These are phyloP conservation scores for Trachymyrmex septentrionalis DNA, from an alignment of 1,140 invertebrate genomes.

Conservation along the genomic window DNA sequence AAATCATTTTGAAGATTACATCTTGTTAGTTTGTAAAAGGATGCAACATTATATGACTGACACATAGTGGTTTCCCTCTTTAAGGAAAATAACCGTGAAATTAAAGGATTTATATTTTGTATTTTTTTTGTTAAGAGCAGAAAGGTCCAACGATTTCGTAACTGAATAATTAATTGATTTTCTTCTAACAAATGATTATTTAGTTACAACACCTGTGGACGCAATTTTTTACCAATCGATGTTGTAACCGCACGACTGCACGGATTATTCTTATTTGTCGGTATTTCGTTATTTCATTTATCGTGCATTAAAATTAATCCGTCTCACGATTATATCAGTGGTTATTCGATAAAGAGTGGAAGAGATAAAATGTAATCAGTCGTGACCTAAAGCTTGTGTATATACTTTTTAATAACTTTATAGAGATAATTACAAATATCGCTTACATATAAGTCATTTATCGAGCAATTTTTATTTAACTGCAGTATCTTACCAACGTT, in stretches of 20 bases:
- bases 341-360: not conserved
- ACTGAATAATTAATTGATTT: not conserved
- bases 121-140: not conserved
- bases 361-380: not conserved
- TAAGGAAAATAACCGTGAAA: not conserved
- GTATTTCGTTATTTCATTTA: not conserved
- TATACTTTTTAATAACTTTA: not conserved
- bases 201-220: not conserved
- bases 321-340: no score
- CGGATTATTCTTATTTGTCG: not conserved
- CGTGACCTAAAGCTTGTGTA: no score
- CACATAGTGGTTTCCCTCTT: not conserved
- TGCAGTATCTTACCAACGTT: not conserved
- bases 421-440: not conserved
- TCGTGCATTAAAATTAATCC: not conserved
- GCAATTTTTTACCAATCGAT: not conserved
- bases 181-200: not conserved
- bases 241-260: not conserved
- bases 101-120: not conserved
- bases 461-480: not conserved
- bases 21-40: constrained; percentile 14
- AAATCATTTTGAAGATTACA: constrained; percentile 28
- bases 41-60: constrained; percentile 32
- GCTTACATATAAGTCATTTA: not conserved
- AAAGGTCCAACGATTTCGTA: not conserved